Percentiles rank a stretch among this genome's conserved stretches.
Evolutionary conservation across 2,888 invertebrate species (phyloP).

Genomic region (Caenorhabditis becei): DNA sequence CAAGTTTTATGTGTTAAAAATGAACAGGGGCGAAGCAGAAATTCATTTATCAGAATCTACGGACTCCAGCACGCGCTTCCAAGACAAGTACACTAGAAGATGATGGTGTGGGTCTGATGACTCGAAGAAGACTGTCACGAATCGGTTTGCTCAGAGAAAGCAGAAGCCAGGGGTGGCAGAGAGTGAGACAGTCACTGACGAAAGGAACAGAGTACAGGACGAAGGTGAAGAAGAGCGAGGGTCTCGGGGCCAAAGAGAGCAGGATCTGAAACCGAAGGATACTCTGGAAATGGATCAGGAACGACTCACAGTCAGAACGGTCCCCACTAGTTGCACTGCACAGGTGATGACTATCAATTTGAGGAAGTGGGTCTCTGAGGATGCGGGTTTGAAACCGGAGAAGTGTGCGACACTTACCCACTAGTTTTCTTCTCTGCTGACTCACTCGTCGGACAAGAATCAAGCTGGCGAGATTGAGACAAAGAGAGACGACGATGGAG

Average conservation of each 20-base stretch:
- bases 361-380: constrained; percentile 30
- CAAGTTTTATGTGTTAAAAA: no score
- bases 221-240: constrained; percentile 22
- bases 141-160: constrained; percentile 19
- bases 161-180: constrained; percentile 29
- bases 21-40: neutral
- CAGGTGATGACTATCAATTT: constrained; percentile 32
- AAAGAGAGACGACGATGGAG: constrained; percentile 18
- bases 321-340: constrained; percentile 34
- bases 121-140: constrained; percentile 9
- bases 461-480: constrained; percentile 18
- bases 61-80: neutral
- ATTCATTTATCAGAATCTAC: neutral
- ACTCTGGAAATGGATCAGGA: neutral
- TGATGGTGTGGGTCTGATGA: constrained; percentile 14
- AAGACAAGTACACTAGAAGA: constrained; percentile 6
- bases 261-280: constrained; percentile 20
- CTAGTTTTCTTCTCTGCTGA: constrained; percentile 25
- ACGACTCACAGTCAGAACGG: constrained; percentile 14
- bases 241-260: neutral
- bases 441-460: constrained; percentile 34
- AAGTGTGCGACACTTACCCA: constrained; percentile 24
- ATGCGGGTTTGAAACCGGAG: neutral
- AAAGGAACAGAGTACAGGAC: constrained; percentile 22
- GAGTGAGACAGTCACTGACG: constrained; percentile 24